Base-by-base conservation (phyloP, 2,113 vertebrate species). In the Canis aureus region DNA sequence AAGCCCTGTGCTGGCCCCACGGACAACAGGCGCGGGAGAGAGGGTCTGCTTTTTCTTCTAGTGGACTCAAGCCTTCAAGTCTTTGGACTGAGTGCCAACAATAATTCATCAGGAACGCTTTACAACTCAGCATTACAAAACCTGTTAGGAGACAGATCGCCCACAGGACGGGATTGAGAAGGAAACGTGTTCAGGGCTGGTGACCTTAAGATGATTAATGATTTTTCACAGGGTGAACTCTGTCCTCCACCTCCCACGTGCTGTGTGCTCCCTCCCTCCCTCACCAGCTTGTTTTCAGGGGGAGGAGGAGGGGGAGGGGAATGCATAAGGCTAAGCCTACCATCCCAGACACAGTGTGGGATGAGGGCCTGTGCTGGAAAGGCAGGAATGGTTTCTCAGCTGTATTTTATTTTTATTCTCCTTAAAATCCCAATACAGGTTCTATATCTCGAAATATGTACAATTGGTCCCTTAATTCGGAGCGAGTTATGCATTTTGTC, bases 41-140 rank as follows among this genome's bases (percentile, higher is more conserved):
- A 98, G 98, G 98, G 98, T 99, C 98, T 99, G 99, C 97, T 99
- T 99, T 99, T 99, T 98, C 98, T 98, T 99, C 98, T 97, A 96
- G 89, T 95, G 98, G 98, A 97, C 98, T 97, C 11, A 3, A 97
- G 97, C 98, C 99, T 99, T 99, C 98, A 99, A 98, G 98, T 71
- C 97, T 98, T 98, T 98, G 97, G 98, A 99, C 90, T 97, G 98
- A 98, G 97, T 98, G 99, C 99, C 98, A 99, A 98, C 98, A 99
- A 64, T 98, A 99, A 99, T 99, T 98, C 93, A 98, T 99, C 98
- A 98, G 96, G 96, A 98, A 97, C 0, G n/a, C 98, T 99, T 98
- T 98, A 98, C 98, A 98, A 93, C 97, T 98, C 97, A 97, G 97
- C 96, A 57, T 98, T 97, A 98, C 97, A 98, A 98, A 98, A 98